A percentile compares a stretch with the other conserved stretches of the same genome.
These are phyloP conservation scores for Raja brachyura DNA, from an alignment of 2,113 vertebrate genomes.

Conservation along the genomic window DNA sequence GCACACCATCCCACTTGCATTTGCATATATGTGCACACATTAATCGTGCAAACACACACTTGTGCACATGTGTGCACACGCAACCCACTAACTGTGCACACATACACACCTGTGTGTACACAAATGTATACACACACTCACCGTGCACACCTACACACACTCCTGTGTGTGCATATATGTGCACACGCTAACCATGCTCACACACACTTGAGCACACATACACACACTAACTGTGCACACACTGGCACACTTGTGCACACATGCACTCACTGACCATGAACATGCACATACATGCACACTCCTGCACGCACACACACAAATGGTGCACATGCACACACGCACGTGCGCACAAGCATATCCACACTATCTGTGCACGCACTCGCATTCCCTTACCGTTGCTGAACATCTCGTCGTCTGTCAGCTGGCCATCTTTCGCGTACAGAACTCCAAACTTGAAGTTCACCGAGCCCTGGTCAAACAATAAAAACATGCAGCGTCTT, in stretches of 20 bases:
- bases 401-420: conserved; percentile 98
- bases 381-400: conserved; percentile 78
- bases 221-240: background rate
- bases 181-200: too few species aligned
- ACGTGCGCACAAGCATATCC: background rate
- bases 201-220: background rate
- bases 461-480: conserved; percentile 77
- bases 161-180: too few species aligned
- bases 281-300: background rate
- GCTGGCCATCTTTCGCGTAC: conserved; percentile 92
- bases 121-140: background rate
- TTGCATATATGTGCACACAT: too few species aligned
- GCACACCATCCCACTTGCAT: too few species aligned
- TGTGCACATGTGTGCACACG: background rate
- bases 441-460: conserved; percentile 98
- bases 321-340: too few species aligned
- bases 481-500: background rate
- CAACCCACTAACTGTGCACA: background rate
- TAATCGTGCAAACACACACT: background rate
- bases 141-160: too few species aligned
- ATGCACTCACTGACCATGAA: background rate
- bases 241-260: background rate
- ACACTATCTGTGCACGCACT: background rate
- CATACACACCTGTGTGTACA: background rate
- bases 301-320: background rate